phyloP scores from a whole-genome alignment of 1,140 invertebrate species.

The Bombus sylvicola region DNA sequence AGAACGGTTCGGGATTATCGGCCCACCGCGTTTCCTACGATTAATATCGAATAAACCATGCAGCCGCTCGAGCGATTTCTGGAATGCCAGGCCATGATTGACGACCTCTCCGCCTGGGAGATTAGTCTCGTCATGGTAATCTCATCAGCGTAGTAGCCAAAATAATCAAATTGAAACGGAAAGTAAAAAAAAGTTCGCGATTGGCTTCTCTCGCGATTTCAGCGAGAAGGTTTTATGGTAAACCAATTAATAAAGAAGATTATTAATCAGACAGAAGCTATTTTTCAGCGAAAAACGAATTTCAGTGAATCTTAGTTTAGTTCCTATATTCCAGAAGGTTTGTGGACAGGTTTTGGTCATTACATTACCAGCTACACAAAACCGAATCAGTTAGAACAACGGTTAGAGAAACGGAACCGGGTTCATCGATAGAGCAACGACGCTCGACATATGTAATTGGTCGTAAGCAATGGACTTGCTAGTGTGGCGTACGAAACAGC shows the following conservation, averaged over 20 bases:
- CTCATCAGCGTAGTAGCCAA: no score
- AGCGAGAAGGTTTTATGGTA: no score
- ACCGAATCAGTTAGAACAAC: neutral
- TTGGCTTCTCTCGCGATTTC: no score
- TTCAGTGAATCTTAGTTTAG: no score
- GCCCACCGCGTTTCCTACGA: conserved; percentile 33
- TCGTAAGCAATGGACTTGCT: neutral
- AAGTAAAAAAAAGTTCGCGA: neutral
- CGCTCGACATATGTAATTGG: neutral
- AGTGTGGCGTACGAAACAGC: neutral
- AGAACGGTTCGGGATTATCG: conserved; percentile 50
- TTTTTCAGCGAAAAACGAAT: no score
- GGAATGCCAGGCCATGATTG: conserved; percentile 27
- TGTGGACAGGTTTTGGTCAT: no score
- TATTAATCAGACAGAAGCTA: no score
- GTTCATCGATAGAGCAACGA: neutral
- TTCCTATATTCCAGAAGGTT: no score
- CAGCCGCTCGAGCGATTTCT: conserved; percentile 19
- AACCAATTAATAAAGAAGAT: no score
- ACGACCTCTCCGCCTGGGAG: neutral
- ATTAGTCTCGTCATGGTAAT: conserved; percentile 6
- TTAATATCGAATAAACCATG: conserved; percentile 47
- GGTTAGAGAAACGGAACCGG: neutral
- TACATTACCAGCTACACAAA: fast-evolving
- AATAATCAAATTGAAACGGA: neutral